Percentiles rank a stretch among this genome's conserved stretches.
These are phyloP conservation scores for Hymenopus coronatus DNA, from an alignment of 2,888 invertebrate species.

Conservation along the genomic window DNA sequence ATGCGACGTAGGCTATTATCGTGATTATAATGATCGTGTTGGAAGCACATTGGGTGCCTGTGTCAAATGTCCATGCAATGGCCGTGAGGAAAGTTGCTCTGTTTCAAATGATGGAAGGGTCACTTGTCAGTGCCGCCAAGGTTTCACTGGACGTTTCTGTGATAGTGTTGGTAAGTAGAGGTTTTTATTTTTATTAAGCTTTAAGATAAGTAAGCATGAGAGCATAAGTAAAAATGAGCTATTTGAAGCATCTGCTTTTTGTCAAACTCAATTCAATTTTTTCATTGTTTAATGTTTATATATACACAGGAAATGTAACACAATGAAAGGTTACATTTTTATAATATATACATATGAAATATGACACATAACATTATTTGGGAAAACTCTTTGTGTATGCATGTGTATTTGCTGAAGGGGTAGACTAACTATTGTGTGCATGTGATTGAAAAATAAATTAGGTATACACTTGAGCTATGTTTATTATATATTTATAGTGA, in stretches of 20 bases:
- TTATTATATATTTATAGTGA: too few species aligned
- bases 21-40: conserved; percentile 56
- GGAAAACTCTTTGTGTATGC: too few species aligned
- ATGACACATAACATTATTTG: too few species aligned
- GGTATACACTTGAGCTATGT: too few species aligned
- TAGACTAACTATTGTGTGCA: too few species aligned
- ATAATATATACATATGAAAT: too few species aligned
- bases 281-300: background rate
- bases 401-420: too few species aligned
- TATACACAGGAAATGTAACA: background rate
- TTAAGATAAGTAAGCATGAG: background rate
- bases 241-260: background rate
- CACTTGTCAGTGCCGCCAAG: conserved; percentile 67
- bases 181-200: background rate
- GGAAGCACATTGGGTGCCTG: conserved; percentile 59
- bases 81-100: conserved; percentile 65
- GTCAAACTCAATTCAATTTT: background rate
- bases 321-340: too few species aligned
- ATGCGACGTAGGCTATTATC: conserved; percentile 70
- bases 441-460: too few species aligned
- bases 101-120: conserved; percentile 57
- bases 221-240: background rate
- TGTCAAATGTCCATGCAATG: conserved; percentile 71
- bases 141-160: conserved; percentile 68
- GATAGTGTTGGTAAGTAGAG: conserved; percentile 54